Evolutionary conservation across 1,140 invertebrate species (phyloP).

Genomic region (Philotrypesis tridentata): DNA sequence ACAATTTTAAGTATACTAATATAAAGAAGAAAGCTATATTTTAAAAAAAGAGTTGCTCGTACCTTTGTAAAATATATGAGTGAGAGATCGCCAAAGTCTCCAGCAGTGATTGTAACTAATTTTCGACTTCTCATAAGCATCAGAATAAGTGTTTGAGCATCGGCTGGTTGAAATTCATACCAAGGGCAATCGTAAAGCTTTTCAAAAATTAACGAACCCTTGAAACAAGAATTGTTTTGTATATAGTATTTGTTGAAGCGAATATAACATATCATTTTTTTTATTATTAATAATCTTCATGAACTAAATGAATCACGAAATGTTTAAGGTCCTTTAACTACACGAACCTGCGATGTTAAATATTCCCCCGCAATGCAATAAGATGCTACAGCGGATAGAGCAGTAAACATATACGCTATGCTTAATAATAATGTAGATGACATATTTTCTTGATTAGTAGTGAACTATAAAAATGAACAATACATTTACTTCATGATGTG

Average conservation of each 20-base stretch:
- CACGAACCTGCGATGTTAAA: constrained; percentile 21
- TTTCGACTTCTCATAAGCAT: constrained; percentile 24
- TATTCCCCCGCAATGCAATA: constrained; percentile 38
- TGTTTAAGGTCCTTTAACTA: no score
- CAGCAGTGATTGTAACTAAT: background rate
- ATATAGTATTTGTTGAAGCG: no score
- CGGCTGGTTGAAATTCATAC: constrained; percentile 25
- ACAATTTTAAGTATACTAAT: background rate
- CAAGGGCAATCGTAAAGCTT: constrained; percentile 11
- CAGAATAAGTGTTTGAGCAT: constrained; percentile 16
- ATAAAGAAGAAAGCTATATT: background rate
- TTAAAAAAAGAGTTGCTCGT: background rate
- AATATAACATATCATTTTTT: background rate
- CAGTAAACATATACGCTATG: background rate
- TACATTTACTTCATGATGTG: no score
- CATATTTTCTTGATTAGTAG: background rate
- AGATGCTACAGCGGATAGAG: constrained; percentile 4
- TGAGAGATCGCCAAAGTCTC: constrained; percentile 20
- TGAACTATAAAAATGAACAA: constrained; percentile 8
- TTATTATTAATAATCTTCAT: background rate
- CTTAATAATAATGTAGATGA: background rate
- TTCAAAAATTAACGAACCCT: constrained; percentile 14
- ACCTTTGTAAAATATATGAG: constrained; percentile 22
- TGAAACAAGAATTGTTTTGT: background rate
- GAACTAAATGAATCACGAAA: no score